Conservation (phyloP, 2,888 invertebrate genomes). For the Yponomeuta plumbellus region DNA sequence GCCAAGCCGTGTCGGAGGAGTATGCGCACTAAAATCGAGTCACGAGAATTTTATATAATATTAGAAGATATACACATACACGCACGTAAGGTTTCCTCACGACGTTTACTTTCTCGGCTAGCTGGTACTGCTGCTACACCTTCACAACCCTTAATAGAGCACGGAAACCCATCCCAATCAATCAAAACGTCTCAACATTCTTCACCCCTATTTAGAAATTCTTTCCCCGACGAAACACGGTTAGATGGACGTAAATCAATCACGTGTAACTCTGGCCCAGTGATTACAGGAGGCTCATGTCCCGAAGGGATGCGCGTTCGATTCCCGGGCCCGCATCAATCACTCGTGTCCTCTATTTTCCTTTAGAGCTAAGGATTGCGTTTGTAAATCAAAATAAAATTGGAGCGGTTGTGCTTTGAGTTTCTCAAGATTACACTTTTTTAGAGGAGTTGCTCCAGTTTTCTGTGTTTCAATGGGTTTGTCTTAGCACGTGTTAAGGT, state of each 20-base stretch:
- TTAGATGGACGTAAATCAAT: not conserved
- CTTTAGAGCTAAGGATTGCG: not conserved
- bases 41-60: no score
- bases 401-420: not conserved
- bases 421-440: no score
- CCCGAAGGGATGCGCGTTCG: not conserved
- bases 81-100: no score
- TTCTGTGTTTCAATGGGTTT: no score
- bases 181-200: not conserved
- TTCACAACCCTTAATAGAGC: not conserved
- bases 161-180: not conserved
- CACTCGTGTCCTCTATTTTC: not conserved
- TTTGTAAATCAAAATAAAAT: not conserved
- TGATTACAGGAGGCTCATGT: not conserved
- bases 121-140: no score
- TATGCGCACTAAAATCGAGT: no score
- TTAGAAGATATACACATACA: no score
- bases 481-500: no score
- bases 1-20: no score
- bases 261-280: not conserved
- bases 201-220: not conserved
- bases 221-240: not conserved
- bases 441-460: no score
- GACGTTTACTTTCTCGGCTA: no score
- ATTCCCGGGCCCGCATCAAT: not conserved